Conservation (phyloP, 2,113 vertebrate genomes). For the Sinocyclocheilus maitianheensis region DNA sequence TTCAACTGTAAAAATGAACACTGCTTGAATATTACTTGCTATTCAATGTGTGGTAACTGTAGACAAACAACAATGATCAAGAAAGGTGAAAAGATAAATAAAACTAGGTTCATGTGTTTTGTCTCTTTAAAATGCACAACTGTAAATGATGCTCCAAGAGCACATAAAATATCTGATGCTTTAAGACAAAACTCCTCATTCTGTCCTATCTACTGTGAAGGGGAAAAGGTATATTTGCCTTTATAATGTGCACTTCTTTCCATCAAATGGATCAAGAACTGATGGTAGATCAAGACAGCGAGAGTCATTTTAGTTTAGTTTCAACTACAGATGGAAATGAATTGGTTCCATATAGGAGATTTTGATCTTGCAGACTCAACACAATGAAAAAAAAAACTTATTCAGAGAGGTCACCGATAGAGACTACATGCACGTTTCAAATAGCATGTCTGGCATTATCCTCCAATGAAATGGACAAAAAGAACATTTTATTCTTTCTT, state of each 20-base stretch:
- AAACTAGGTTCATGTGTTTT: neutral
- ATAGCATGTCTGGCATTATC: neutral
- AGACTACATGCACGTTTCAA: neutral
- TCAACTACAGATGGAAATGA: neutral
- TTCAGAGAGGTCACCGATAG: neutral
- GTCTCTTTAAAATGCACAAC: neutral
- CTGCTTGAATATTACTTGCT: neutral
- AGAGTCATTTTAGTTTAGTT: neutral
- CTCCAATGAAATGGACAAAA: neutral
- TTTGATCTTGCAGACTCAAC: neutral
- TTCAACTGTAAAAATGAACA: neutral
- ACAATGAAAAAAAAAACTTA: neutral
- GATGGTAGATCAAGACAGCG: neutral
- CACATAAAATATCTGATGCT: neutral
- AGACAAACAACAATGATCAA: neutral
- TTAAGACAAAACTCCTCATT: neutral
- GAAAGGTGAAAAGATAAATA: neutral
- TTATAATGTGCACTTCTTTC: neutral
- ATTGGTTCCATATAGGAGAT: neutral
- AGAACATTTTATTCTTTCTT: neutral
- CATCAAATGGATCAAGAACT: neutral
- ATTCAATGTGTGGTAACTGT: neutral
- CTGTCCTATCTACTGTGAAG: neutral
- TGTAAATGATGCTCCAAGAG: neutral
- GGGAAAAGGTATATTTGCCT: neutral